A percentile compares a stretch with the other conserved stretches of the same genome.
Conservation (phyloP, 2,888 invertebrate genomes). For the Epinotia demarniana region DNA sequence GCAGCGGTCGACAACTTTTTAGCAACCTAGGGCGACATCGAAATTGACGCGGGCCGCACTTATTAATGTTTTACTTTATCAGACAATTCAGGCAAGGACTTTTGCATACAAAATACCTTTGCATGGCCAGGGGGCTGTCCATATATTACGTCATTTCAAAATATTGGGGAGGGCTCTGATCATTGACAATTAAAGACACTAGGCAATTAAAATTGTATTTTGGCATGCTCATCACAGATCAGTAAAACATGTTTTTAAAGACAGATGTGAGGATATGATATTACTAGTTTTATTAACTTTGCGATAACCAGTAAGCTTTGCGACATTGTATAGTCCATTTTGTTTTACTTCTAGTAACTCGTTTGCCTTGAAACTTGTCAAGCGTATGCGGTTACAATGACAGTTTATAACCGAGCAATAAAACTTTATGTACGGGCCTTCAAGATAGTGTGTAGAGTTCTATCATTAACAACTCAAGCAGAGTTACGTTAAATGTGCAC, state of each 20-base stretch:
- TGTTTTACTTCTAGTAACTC: slow-evolving; percentile 15
- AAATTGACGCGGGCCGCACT: no score
- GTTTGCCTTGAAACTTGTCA: slow-evolving; percentile 27
- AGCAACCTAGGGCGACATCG: no score
- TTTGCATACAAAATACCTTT: no score
- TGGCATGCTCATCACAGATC: no score
- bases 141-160: no score
- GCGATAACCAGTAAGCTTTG: slow-evolving; percentile 12
- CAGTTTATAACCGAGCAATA: slow-evolving; percentile 8
- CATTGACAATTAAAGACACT: no score
- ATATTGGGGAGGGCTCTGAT: no score
- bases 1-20: no score
- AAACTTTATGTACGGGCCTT: neutral
- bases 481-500: neutral
- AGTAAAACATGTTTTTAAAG: neutral
- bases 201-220: no score
- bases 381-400: slow-evolving; percentile 3
- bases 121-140: no score
- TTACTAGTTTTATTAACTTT: slow-evolving; percentile 53
- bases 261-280: slow-evolving; percentile 50
- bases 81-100: no score
- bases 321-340: slow-evolving; percentile 22
- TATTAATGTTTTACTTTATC: no score
- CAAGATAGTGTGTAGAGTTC: neutral
- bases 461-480: neutral